Conservation (phyloP, 2,888 invertebrate genomes). For the Tachina fera region DNA sequence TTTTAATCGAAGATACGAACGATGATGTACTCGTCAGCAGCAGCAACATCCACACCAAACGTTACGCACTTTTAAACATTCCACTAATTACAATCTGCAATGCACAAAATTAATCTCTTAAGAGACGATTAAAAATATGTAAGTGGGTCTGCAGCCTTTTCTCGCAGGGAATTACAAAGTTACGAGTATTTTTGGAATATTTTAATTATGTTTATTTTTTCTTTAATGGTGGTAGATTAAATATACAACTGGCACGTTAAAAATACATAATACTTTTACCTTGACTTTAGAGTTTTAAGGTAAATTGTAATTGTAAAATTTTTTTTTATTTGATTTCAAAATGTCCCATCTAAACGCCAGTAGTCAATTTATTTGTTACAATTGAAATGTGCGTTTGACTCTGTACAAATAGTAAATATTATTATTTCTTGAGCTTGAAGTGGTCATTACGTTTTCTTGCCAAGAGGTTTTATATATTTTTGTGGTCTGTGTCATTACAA, state of each 20-base stretch:
- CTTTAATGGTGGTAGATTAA: conserved; percentile 38
- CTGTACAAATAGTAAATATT: not conserved
- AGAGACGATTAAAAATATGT: conserved; percentile 9
- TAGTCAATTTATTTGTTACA: not conserved
- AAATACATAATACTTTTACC: conserved; percentile 4
- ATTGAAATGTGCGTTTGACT: conserved; percentile 22
- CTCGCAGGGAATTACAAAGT: not conserved
- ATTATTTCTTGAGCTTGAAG: not conserved
- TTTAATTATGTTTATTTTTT: conserved; percentile 11
- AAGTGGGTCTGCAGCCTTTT: not conserved
- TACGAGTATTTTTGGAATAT: not conserved
- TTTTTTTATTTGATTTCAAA: conserved; percentile 4
- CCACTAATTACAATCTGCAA: conserved; percentile 15
- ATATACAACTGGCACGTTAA: not conserved
- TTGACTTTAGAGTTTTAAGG: conserved; percentile 47
- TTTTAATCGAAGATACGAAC: not conserved
- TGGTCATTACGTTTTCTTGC: conserved; percentile 4
- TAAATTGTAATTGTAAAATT: conserved; percentile 32
- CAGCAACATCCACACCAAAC: not conserved
- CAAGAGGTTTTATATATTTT: not conserved
- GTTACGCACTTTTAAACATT: conserved; percentile 11
- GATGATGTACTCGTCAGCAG: not conserved
- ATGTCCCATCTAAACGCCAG: not conserved
- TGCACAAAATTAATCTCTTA: conserved; percentile 23
- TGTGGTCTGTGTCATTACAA: conserved; percentile 19